Percentiles rank a stretch among this genome's conserved stretches.
These are phyloP conservation scores for Vidua macroura DNA, from an alignment of 2,113 vertebrate genomes.

Conservation along the genomic window DNA sequence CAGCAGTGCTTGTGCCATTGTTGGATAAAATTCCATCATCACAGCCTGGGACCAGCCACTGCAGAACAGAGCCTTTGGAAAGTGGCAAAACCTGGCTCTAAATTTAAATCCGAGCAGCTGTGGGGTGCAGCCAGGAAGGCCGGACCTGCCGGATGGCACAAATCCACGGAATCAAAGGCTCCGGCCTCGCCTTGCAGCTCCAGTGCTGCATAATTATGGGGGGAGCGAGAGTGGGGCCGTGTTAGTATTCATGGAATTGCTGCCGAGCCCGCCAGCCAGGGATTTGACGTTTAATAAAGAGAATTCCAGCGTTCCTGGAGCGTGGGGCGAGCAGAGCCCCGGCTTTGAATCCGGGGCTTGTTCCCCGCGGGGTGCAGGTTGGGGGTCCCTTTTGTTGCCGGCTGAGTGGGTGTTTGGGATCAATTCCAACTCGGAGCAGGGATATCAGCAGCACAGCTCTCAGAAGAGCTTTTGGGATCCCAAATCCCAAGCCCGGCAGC, in stretches of 20 bases:
- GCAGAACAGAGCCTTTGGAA: neutral
- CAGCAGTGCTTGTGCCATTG: neutral
- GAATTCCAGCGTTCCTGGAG: neutral
- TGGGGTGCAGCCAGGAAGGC: neutral
- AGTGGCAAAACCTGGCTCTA: slow-evolving; percentile 28
- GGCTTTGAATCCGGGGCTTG: neutral
- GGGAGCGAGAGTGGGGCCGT: neutral
- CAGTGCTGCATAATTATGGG: neutral
- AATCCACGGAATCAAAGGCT: neutral
- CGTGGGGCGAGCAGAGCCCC: neutral
- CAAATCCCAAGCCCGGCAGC: neutral
- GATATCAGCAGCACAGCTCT: neutral
- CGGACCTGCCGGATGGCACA: neutral
- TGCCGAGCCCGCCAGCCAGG: neutral
- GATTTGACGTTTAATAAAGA: neutral
- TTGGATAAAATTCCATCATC: neutral
- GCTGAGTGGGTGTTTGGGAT: neutral
- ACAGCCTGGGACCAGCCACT: neutral
- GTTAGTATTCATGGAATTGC: neutral
- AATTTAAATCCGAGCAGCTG: neutral
- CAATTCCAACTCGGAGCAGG: neutral
- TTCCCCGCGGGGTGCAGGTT: neutral
- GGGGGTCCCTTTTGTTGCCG: neutral
- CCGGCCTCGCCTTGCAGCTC: neutral
- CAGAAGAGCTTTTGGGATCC: neutral